A percentile compares a stretch with the other conserved stretches of the same genome.
Conservation (phyloP, 2,797 vertebrate species). For the Podargus strigoides region DNA sequence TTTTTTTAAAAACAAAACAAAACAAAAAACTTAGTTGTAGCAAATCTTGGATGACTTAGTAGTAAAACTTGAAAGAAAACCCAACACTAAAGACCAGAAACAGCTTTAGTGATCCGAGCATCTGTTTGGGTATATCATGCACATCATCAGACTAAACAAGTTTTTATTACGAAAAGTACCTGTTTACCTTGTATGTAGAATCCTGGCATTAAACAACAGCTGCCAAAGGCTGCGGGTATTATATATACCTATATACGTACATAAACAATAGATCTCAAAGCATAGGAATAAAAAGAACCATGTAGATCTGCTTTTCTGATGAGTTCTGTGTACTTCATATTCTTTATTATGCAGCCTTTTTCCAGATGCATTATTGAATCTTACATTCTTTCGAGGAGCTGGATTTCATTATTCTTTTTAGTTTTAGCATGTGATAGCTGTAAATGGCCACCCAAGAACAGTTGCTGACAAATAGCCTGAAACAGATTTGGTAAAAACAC, state of each 20-base stretch:
- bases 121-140: background rate
- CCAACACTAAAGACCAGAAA: background rate
- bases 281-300: background rate
- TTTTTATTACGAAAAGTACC: background rate
- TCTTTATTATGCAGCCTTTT: background rate
- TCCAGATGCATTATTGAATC: background rate
- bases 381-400: background rate
- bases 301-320: background rate
- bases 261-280: background rate
- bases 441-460: background rate
- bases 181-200: background rate
- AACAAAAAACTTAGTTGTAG: background rate
- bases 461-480: background rate
- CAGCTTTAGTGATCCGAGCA: background rate
- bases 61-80: background rate
- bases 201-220: background rate
- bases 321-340: background rate
- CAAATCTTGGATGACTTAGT: background rate
- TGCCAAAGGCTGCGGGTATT: background rate
- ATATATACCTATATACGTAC: background rate
- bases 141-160: background rate
- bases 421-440: background rate
- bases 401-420: background rate
- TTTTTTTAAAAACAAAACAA: no score
- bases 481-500: background rate